A percentile compares a stretch with the other conserved stretches of the same genome.
These are phyloP conservation scores for Embidobia sp. DNA, from an alignment of 2,888 invertebrate genomes.

Conservation along the genomic window DNA sequence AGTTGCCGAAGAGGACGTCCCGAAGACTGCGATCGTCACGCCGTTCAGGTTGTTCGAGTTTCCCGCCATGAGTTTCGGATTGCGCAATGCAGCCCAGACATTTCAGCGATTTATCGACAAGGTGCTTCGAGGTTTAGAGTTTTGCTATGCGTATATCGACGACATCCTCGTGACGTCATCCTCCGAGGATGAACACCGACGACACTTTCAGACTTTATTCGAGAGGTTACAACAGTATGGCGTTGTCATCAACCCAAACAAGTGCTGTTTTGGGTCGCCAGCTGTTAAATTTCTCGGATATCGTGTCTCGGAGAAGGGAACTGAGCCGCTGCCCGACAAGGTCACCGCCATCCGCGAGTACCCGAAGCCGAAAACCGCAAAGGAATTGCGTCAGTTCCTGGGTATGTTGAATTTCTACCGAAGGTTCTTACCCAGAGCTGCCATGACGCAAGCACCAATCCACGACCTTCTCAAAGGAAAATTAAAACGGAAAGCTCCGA, in stretches of 20 bases:
- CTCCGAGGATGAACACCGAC: slow-evolving; percentile 49
- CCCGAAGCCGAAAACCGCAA: slow-evolving; percentile 5
- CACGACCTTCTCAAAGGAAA: not conserved
- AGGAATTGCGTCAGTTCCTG: slow-evolving; percentile 22
- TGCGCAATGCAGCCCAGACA: slow-evolving; percentile 70
- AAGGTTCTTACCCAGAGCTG: slow-evolving; percentile 23
- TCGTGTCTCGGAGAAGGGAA: not conserved
- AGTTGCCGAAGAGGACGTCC: slow-evolving; percentile 19
- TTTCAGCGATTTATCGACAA: slow-evolving; percentile 68
- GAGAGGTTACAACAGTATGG: too few species aligned
- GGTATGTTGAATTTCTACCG: slow-evolving; percentile 55
- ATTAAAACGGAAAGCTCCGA: not conserved
- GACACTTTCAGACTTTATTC: too few species aligned
- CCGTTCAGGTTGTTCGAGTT: slow-evolving; percentile 74
- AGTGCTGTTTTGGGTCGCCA: not conserved
- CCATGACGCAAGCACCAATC: not conserved
- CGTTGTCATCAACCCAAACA: slow-evolving; percentile 49
- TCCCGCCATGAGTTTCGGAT: slow-evolving; percentile 69
- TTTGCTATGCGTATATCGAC: slow-evolving; percentile 58
- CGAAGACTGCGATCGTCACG: slow-evolving; percentile 66
- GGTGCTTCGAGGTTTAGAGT: slow-evolving; percentile 57
- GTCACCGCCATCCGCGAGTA: not conserved
- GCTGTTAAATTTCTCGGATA: not conserved
- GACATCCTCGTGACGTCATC: slow-evolving; percentile 61
- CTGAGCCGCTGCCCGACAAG: not conserved